Base-by-base conservation (phyloP, 1,140 invertebrate species). In the Musca domestica region DNA sequence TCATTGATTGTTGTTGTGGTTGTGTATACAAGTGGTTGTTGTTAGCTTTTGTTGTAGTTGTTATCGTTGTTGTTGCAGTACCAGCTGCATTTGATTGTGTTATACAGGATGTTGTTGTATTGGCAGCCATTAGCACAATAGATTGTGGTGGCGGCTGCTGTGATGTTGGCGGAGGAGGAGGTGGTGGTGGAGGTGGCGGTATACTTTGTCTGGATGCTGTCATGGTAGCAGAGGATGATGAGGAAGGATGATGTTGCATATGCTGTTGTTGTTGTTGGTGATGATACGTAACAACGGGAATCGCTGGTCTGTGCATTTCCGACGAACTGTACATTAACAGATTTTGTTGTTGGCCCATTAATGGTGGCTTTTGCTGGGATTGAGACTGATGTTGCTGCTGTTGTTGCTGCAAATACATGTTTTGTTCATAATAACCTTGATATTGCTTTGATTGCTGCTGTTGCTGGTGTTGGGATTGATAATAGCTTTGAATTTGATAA, bases 391-490 rank as follows among this genome's bases (percentile, higher is more conserved):
- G n/a, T n/a, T n/a, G n/a, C n/a, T n/a, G n/a, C 14, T 41, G 56
- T 27, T 61, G 56, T 20, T 41, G 20, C 17, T 30, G 41, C 19
- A 22, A 46, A 14, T 63, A 58, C 19, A 22, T 25, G 15, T 67
- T 65, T 63, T 63, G 69, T 4, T 65, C 46, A 61, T 61, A 61
- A 19, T 25, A 52, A 19, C 54, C 51, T 67, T 67, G 51, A 54
- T 64, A 52, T 65, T 66, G 66, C 12, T 67, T 23, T 19, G 46
- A 34, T 64, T 67, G 65, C 58, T 64, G 71, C 19, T 73, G 63
- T 68, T 68, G 69, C 67, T 71, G 70, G 17, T 71, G 52, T n/a
- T 54, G 47, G 20, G n/a, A 41, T 14, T 68, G 67, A 7, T 69
- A 69, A 12, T 63, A 51, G 2, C 30, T 67, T 67, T 70, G 69